Percentiles rank a stretch among this genome's conserved stretches.
These are phyloP conservation scores for Bovichtus variegatus DNA, from an alignment of 2,797 vertebrate species.

Conservation along the genomic window DNA sequence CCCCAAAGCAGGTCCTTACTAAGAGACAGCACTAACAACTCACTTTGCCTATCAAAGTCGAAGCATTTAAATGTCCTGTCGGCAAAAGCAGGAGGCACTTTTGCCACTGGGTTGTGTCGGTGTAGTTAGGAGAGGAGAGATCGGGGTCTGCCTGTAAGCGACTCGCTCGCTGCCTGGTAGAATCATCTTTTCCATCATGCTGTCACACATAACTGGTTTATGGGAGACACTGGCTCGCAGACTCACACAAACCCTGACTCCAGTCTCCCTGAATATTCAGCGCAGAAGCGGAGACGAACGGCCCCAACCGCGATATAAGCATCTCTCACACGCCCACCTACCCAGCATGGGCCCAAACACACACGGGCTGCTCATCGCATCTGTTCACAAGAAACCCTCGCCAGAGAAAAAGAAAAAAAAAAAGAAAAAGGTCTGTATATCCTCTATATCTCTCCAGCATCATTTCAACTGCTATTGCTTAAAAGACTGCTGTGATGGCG, in stretches of 20 bases:
- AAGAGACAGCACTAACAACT: not conserved
- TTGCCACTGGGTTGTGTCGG: not conserved
- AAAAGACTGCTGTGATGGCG: not conserved
- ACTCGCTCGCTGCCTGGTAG: constrained; percentile 20
- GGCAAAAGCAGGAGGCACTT: not conserved
- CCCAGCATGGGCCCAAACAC: constrained; percentile 68
- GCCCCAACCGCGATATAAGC: constrained; percentile 38
- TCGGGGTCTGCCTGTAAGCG: constrained; percentile 31
- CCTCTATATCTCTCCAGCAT: constrained; percentile 10
- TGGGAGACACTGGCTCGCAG: constrained; percentile 33
- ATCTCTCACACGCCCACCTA: constrained; percentile 67
- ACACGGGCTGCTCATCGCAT: constrained; percentile 70
- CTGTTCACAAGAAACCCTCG: constrained; percentile 62
- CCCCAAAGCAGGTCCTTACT: not conserved
- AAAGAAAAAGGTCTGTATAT: not conserved
- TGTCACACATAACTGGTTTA: constrained; percentile 58
- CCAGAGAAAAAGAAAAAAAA: constrained; percentile 12
- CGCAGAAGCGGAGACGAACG: constrained; percentile 29
- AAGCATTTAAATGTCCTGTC: constrained; percentile 34
- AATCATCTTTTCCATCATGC: constrained; percentile 36
- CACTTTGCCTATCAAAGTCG: constrained; percentile 38
- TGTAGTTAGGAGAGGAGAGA: constrained; percentile 8
- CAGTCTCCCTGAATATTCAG: constrained; percentile 42
- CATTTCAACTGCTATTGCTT: constrained; percentile 2
- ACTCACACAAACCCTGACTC: constrained; percentile 42